phyloP scores from a whole-genome alignment of 2,113 vertebrate species.

The Sialia sialis region DNA sequence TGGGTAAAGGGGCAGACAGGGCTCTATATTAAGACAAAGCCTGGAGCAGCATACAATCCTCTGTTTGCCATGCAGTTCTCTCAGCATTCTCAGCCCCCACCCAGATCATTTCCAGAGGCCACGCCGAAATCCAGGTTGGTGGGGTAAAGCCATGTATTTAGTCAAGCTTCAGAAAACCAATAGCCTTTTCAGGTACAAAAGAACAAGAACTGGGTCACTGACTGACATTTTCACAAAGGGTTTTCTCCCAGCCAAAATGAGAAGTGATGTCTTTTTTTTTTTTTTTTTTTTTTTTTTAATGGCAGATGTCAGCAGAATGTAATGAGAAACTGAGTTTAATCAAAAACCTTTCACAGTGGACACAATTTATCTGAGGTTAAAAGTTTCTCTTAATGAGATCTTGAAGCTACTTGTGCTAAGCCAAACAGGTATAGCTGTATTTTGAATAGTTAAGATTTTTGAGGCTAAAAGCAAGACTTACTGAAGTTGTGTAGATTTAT shows the following conservation, averaged over 20 bases:
- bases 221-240: neutral
- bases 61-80: neutral
- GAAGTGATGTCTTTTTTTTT: neutral
- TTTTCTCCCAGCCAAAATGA: neutral
- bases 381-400: neutral
- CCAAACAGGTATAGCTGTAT: neutral
- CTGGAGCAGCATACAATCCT: neutral
- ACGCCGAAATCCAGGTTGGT: neutral
- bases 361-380: neutral
- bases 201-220: neutral
- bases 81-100: neutral
- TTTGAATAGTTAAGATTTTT: neutral
- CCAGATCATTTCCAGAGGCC: neutral
- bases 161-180: constrained; percentile 6
- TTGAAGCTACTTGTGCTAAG: neutral
- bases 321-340: constrained; percentile 1
- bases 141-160: neutral
- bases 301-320: neutral
- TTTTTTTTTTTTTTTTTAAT: neutral
- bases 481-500: neutral
- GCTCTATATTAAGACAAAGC: neutral
- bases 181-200: neutral
- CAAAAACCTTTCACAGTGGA: neutral
- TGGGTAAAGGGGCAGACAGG: neutral
- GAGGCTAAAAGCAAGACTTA: neutral